These are phyloP conservation scores for Tribolium madens DNA, from an alignment of 1,140 invertebrate genomes.

Conservation along the genomic window DNA sequence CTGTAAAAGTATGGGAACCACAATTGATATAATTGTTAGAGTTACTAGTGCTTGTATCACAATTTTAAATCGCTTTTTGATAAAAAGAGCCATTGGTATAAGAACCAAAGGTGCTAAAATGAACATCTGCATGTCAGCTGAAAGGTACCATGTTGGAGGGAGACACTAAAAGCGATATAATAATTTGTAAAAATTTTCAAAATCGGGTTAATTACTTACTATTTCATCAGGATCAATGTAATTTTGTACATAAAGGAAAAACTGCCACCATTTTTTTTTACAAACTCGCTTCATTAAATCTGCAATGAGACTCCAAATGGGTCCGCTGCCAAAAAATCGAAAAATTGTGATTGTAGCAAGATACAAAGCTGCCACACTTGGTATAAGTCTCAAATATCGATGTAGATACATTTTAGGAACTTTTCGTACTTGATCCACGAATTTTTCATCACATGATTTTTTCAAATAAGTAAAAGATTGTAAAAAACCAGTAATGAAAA, in stretches of 20 bases:
- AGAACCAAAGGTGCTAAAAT: slow-evolving; percentile 63
- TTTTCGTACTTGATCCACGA: slow-evolving; percentile 40
- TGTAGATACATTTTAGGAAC: slow-evolving; percentile 56
- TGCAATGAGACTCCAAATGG: slow-evolving; percentile 41
- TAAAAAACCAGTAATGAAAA: slow-evolving; percentile 58
- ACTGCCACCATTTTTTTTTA: slow-evolving; percentile 55
- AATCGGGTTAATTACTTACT: too few relatives aligned
- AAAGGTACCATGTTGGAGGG: slow-evolving; percentile 73
- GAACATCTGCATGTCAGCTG: slow-evolving; percentile 76
- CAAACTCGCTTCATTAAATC: slow-evolving; percentile 41
- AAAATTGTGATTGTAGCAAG: slow-evolving; percentile 46
- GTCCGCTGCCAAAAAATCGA: slow-evolving; percentile 48
- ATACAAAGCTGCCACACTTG: slow-evolving; percentile 54
- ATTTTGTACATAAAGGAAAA: slow-evolving; percentile 59
- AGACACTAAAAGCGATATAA: slow-evolving; percentile 72
- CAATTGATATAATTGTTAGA: slow-evolving; percentile 51
- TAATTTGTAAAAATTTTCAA: too few relatives aligned
- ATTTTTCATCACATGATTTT: slow-evolving; percentile 27
- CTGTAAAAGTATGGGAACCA: slow-evolving; percentile 20
- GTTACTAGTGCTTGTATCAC: slow-evolving; percentile 23
- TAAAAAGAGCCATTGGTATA: slow-evolving; percentile 49
- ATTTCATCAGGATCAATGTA: slow-evolving; percentile 49
- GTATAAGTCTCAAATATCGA: slow-evolving; percentile 57
- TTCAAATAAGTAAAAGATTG: slow-evolving; percentile 57
- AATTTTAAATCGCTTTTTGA: slow-evolving; percentile 9